These are phyloP conservation scores for Mus caroli DNA, from an alignment of 2,797 vertebrate genomes.

Conservation along the genomic window DNA sequence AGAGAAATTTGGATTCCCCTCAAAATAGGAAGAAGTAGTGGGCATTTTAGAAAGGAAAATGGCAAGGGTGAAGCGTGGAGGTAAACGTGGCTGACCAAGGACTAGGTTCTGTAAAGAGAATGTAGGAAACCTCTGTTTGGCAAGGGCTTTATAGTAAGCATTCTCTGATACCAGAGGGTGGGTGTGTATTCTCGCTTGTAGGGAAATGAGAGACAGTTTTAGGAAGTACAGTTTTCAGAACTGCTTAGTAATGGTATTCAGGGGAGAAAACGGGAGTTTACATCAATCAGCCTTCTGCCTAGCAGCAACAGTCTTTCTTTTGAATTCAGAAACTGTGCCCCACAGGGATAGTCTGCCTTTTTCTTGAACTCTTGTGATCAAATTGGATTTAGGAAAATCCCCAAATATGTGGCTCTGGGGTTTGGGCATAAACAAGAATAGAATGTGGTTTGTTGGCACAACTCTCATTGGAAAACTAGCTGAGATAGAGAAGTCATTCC, in stretches of 20 bases:
- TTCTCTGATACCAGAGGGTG: neutral
- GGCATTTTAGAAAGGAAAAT: neutral
- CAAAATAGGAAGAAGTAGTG: neutral
- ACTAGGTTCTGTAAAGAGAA: neutral
- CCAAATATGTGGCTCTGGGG: neutral
- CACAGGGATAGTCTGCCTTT: neutral
- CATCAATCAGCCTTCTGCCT: neutral
- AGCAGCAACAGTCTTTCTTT: neutral
- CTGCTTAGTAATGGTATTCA: neutral
- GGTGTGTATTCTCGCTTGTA: neutral
- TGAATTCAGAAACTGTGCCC: neutral
- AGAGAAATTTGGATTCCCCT: neutral
- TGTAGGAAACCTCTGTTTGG: neutral
- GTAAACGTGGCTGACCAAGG: neutral
- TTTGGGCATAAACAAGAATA: neutral
- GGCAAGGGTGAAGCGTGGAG: neutral
- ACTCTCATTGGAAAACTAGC: conserved; percentile 13
- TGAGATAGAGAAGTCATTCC: neutral
- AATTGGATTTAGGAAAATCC: conserved; percentile 34
- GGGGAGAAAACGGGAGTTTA: neutral
- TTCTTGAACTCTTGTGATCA: conserved; percentile 15
- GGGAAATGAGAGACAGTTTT: conserved; percentile 10
- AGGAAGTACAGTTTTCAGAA: neutral
- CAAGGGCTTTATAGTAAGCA: neutral
- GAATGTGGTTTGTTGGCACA: neutral